Conservation (phyloP, 2,888 invertebrate genomes). For the Orgyia antiqua region DNA sequence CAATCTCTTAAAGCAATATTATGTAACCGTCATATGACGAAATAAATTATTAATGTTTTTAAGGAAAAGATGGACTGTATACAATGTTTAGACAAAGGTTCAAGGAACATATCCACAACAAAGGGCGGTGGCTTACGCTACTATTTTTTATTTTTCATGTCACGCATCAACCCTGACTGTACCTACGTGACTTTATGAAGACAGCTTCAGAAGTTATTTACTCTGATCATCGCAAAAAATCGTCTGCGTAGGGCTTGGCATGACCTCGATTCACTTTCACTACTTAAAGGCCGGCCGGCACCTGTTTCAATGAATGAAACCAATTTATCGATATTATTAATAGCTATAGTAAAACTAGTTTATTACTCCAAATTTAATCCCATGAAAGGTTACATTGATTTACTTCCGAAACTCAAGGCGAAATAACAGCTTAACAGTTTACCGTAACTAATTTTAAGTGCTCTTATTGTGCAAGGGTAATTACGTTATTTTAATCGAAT, state of each 20-base stretch:
- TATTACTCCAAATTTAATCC: slow-evolving; percentile 11
- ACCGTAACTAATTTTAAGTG: slow-evolving; percentile 10
- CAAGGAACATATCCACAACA: no score
- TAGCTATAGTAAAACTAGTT: slow-evolving; percentile 9
- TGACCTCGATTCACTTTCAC: slow-evolving; percentile 50
- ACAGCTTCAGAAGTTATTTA: slow-evolving; percentile 22
- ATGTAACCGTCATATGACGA: no score
- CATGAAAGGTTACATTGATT: slow-evolving; percentile 11
- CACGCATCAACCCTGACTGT: slow-evolving; percentile 35
- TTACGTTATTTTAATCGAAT: no score
- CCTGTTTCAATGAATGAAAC: slow-evolving; percentile 29
- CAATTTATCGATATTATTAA: slow-evolving; percentile 22
- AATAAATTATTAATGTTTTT: no score
- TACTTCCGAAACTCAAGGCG: slow-evolving; percentile 9
- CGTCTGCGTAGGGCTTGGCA: slow-evolving; percentile 28
- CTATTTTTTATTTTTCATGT: slow-evolving; percentile 31
- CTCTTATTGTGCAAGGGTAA: slow-evolving; percentile 13
- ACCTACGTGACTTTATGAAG: slow-evolving; percentile 39
- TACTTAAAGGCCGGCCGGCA: slow-evolving; percentile 12
- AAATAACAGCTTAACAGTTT: slow-evolving; percentile 9
- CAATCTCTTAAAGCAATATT: no score
- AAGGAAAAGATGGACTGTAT: no score
- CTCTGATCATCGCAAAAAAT: slow-evolving; percentile 37
- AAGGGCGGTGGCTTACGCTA: slow-evolving; percentile 10
- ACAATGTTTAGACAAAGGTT: no score